Evolutionary conservation across 2,113 vertebrate species (phyloP).

Genomic region (Acinonyx jubatus): DNA sequence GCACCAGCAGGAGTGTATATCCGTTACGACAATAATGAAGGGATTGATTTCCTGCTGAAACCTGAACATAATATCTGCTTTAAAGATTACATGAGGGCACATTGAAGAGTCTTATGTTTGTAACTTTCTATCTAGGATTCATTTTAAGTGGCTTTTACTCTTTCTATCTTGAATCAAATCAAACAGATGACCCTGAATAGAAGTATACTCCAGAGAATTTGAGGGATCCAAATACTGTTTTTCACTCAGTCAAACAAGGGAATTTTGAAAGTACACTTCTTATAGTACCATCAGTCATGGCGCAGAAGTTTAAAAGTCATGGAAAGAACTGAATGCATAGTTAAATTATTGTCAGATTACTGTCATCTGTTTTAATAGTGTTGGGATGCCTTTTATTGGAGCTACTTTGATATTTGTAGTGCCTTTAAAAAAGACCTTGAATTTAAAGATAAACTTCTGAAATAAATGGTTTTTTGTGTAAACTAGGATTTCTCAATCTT

Average conservation of each 20-base stretch:
- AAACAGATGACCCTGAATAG: neutral
- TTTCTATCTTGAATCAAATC: conserved; percentile 54
- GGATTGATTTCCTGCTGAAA: conserved; percentile 48
- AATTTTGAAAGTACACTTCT: neutral
- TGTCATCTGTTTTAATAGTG: neutral
- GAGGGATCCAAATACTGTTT: conserved; percentile 45
- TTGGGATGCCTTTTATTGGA: neutral
- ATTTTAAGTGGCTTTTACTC: conserved; percentile 65
- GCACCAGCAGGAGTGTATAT: neutral
- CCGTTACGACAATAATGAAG: neutral
- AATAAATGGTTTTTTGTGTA: neutral
- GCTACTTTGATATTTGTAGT: neutral
- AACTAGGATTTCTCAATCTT: neutral
- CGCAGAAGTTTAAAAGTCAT: neutral
- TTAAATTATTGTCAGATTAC: neutral
- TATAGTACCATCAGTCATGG: neutral
- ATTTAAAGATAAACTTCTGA: neutral
- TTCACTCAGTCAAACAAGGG: neutral
- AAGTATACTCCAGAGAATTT: conserved; percentile 39
- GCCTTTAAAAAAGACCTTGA: neutral
- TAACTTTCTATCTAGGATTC: conserved; percentile 46
- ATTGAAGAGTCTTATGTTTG: conserved; percentile 56
- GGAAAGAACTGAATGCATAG: neutral
- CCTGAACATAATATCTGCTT: conserved; percentile 1
- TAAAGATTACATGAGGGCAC: conserved; percentile 53